Conservation (phyloP, 2,888 invertebrate species). For the Pogonocherus hispidulus region DNA sequence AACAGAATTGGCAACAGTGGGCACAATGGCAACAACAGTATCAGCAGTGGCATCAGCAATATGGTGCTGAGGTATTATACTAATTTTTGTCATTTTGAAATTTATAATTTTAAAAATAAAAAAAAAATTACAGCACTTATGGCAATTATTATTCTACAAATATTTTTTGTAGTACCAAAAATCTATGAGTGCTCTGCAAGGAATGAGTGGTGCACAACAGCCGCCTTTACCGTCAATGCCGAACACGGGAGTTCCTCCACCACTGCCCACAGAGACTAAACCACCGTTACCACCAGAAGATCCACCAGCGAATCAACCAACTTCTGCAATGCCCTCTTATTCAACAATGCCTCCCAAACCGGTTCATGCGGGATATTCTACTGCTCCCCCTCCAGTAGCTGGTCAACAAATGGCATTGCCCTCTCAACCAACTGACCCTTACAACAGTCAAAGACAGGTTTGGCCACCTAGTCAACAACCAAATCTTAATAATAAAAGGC, state of each 20-base stretch:
- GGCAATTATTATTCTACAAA: background rate
- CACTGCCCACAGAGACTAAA: slow-evolving; percentile 69
- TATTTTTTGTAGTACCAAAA: slow-evolving; percentile 70
- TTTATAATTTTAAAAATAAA: too few relatives aligned
- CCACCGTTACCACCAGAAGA: slow-evolving; percentile 67
- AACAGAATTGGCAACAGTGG: slow-evolving; percentile 83
- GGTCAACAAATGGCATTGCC: slow-evolving; percentile 25
- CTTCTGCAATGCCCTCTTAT: slow-evolving; percentile 40
- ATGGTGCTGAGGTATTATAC: slow-evolving; percentile 77
- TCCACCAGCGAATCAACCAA: slow-evolving; percentile 49
- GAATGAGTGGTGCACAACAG: slow-evolving; percentile 48
- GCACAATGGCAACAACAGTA: slow-evolving; percentile 85
- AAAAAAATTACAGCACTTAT: background rate
- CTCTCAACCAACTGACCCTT: slow-evolving; percentile 11
- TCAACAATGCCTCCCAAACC: slow-evolving; percentile 44
- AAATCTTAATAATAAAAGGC: slow-evolving; percentile 35
- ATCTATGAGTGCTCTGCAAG: slow-evolving; percentile 66
- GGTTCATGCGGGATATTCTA: slow-evolving; percentile 28
- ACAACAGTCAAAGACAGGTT: slow-evolving; percentile 20
- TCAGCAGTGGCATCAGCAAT: slow-evolving; percentile 82
- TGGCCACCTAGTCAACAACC: slow-evolving; percentile 35
- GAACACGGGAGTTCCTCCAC: slow-evolving; percentile 67
- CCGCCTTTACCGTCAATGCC: slow-evolving; percentile 61
- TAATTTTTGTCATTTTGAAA: background rate
- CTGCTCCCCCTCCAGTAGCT: slow-evolving; percentile 34